Base-by-base conservation (phyloP, 2,113 vertebrate species). In the Limnothrissa miodon region DNA sequence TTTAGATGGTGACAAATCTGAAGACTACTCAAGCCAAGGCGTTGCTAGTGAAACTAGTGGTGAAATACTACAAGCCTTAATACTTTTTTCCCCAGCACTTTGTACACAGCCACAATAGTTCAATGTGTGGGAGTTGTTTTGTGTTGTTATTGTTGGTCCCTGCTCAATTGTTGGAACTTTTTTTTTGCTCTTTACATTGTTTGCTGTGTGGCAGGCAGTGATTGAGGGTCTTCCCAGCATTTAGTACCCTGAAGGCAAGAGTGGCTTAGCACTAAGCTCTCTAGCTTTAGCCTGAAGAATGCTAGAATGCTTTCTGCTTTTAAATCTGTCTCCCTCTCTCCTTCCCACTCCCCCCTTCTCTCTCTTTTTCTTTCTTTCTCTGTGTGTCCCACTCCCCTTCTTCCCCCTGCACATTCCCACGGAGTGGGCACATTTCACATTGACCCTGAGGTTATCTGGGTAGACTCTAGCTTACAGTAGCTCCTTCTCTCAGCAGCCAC, bases 401-500 rank as follows among this genome's bases (percentile, higher is more conserved):
- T 33, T 36, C 33, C 62, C 62, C 17, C 83, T 82, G 33, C 46
- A 83, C 48, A 80, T 51, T 80, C 80, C 62, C 80, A 84, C 82
- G 79, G 62, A 80, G 48, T 45, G 62, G 81, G 83, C 78, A 81
- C 48, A 78, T 81, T 86, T 86, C 84, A 84, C 83, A 70, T 48
- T 86, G 84, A 86, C 87, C 82, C 42, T 48, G 53, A 78, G 87
- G 82, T 87, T 87, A 87, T 87, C 87, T 86, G 78, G 62, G 79
- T 78, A 62, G 45, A 36, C 62, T 70, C 25, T 15, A 70, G 84
- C 87, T 87, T 83, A 85, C 56, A 83, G 84, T 80, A 80, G n/a
- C 81, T 80, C 81, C 81, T 62, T 53, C 82, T 36, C 85, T 80
- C 79, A 80, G 42, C n/a, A 25, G 48, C 51, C 17, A 48, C 78